These are phyloP conservation scores for Hoplodrina blanda DNA, from an alignment of 2,888 invertebrate genomes.

Conservation along the genomic window DNA sequence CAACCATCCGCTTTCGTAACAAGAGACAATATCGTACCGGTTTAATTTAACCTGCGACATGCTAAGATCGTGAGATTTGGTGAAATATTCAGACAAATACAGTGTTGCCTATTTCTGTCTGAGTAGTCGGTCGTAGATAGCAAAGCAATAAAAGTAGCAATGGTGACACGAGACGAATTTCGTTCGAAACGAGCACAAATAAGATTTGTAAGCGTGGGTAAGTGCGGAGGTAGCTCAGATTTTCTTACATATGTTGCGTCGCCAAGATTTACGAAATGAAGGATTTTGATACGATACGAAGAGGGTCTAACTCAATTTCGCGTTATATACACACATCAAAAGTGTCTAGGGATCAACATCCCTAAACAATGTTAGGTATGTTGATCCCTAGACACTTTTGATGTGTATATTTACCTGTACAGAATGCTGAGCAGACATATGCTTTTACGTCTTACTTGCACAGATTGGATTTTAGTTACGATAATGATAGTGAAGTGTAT, in stretches of 20 bases:
- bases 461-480: slow-evolving; percentile 35
- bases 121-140: slow-evolving; percentile 54
- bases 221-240: slow-evolving; percentile 63
- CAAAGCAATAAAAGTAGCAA: slow-evolving; percentile 80
- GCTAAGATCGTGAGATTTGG: slow-evolving; percentile 7
- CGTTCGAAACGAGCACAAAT: slow-evolving; percentile 79
- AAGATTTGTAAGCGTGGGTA: slow-evolving; percentile 80
- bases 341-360: too few relatives aligned
- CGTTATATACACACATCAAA: too few relatives aligned
- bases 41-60: slow-evolving; percentile 21
- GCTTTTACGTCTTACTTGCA: slow-evolving; percentile 46
- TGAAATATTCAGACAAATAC: slow-evolving; percentile 10
- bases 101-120: slow-evolving; percentile 16
- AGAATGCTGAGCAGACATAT: slow-evolving; percentile 49
- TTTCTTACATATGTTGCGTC: slow-evolving; percentile 63
- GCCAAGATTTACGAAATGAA: slow-evolving; percentile 70
- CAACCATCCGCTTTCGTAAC: slow-evolving; percentile 10
- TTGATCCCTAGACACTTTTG: too few relatives aligned
- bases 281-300: slow-evolving; percentile 61
- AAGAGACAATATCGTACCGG: slow-evolving; percentile 2
- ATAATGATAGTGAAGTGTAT: slow-evolving; percentile 6
- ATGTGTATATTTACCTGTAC: slow-evolving; percentile 39
- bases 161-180: slow-evolving; percentile 78
- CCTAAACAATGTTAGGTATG: too few relatives aligned
- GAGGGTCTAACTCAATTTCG: slow-evolving; percentile 63